These are phyloP conservation scores for Galaxias olidus DNA, from an alignment of 2,797 vertebrate genomes.

Conservation along the genomic window DNA sequence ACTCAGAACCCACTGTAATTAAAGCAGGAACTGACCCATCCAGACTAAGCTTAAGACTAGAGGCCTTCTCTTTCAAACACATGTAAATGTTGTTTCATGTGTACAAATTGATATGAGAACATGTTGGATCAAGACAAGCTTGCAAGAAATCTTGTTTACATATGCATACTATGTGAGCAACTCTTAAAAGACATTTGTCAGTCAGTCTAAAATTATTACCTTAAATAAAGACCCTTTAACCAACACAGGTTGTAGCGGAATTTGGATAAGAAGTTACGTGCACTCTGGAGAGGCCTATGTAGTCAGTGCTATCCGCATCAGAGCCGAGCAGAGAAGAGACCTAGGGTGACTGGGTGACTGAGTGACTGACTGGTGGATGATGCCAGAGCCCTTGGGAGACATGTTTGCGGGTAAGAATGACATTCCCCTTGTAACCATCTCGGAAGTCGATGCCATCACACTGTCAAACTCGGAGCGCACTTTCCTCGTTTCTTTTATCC, in stretches of 20 bases:
- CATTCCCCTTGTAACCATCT: slow-evolving; percentile 72
- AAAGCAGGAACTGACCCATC: too few species aligned
- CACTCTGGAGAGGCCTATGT: too few species aligned
- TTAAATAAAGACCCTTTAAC: not conserved
- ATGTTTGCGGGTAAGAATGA: slow-evolving; percentile 69
- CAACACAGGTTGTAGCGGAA: not conserved
- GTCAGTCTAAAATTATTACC: not conserved
- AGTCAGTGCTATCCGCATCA: too few species aligned
- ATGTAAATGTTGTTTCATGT: too few species aligned
- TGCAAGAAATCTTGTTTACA: not conserved
- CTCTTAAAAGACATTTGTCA: not conserved
- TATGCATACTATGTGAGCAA: not conserved
- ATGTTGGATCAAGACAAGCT: not conserved
- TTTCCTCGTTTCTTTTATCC: slow-evolving; percentile 65
- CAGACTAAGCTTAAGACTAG: too few species aligned
- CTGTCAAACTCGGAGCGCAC: slow-evolving; percentile 74
- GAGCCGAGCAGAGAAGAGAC: too few species aligned
- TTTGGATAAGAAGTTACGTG: too few species aligned
- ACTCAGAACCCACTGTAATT: too few species aligned
- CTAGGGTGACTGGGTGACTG: not conserved
- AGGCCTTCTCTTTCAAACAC: too few species aligned
- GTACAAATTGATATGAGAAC: not conserved
- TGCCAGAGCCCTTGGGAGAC: slow-evolving; percentile 72
- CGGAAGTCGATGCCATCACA: slow-evolving; percentile 76
- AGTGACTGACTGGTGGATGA: slow-evolving; percentile 67